Evolutionary conservation across 2,888 invertebrate genomes (phyloP).

Genomic region (Melinaea marsaeus): DNA sequence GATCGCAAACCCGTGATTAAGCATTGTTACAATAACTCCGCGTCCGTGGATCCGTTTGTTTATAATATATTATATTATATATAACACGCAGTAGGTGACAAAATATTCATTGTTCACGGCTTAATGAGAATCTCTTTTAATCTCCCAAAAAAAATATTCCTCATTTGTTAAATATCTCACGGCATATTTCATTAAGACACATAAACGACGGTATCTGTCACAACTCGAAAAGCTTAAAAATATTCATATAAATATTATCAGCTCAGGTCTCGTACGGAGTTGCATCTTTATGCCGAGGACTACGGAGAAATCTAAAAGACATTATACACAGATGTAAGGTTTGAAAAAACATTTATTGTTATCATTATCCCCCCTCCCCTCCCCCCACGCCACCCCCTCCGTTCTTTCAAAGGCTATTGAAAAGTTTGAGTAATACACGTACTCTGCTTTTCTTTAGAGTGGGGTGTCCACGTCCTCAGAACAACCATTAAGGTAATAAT

Average conservation of each 20-base stretch:
- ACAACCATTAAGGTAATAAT: too few relatives aligned
- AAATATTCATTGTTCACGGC: constrained; percentile 3
- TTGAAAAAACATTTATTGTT: constrained; percentile 35
- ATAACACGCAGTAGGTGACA: not conserved
- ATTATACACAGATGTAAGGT: not conserved
- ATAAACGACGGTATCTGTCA: too few relatives aligned
- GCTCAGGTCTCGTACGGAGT: too few relatives aligned
- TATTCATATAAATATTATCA: too few relatives aligned
- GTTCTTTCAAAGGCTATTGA: constrained; percentile 67
- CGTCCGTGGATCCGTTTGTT: constrained; percentile 26
- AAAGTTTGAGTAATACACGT: constrained; percentile 76
- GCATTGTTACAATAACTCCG: constrained; percentile 59
- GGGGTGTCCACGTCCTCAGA: constrained; percentile 35
- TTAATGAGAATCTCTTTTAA: constrained; percentile 2
- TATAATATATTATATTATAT: constrained; percentile 10
- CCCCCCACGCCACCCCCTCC: constrained; percentile 39
- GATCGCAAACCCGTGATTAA: constrained; percentile 73
- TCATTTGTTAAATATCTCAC: constrained; percentile 50
- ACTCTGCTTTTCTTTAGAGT: constrained; percentile 54
- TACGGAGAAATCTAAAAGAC: too few relatives aligned
- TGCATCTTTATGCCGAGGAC: too few relatives aligned
- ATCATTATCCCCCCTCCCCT: constrained; percentile 35
- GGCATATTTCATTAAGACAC: too few relatives aligned
- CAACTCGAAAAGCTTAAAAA: too few relatives aligned
- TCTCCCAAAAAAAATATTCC: not conserved